Conservation (phyloP, 2,797 vertebrate species). For the Smutsia temminckii region DNA sequence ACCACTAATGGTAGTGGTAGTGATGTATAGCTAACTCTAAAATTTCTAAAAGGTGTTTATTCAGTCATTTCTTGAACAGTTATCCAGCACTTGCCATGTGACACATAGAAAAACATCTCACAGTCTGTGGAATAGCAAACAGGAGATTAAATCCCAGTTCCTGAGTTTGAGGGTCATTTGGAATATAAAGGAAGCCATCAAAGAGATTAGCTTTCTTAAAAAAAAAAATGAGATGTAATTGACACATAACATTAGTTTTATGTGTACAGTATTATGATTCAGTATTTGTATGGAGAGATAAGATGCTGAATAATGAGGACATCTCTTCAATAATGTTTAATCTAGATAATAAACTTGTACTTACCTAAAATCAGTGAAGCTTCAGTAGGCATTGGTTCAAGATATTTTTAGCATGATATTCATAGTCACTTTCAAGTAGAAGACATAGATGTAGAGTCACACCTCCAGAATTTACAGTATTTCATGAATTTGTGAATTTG, state of each 20-base stretch:
- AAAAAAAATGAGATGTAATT: not conserved
- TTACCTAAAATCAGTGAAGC: not conserved
- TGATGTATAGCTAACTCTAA: not conserved
- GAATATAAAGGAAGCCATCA: not conserved
- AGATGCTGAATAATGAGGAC: not conserved
- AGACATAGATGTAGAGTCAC: slow-evolving; percentile 13
- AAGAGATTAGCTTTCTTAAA: not conserved
- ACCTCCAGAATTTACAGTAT: slow-evolving; percentile 61
- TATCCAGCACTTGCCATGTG: not conserved
- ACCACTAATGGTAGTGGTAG: not conserved
- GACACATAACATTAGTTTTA: not conserved
- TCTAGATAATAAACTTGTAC: not conserved
- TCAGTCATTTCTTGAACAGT: not conserved
- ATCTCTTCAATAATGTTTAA: not conserved
- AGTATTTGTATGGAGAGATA: not conserved
- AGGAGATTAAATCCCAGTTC: not conserved
- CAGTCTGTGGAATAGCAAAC: not conserved
- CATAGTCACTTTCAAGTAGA: slow-evolving; percentile 33
- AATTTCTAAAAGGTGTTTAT: not conserved
- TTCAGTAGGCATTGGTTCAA: not conserved
- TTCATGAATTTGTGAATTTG: slow-evolving; percentile 73
- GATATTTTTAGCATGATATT: not conserved
- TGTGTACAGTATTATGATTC: not conserved
- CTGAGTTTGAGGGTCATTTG: not conserved
- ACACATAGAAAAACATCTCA: not conserved